Evolutionary conservation across 2,797 vertebrate species (phyloP).

Genomic region (Otus scops): DNA sequence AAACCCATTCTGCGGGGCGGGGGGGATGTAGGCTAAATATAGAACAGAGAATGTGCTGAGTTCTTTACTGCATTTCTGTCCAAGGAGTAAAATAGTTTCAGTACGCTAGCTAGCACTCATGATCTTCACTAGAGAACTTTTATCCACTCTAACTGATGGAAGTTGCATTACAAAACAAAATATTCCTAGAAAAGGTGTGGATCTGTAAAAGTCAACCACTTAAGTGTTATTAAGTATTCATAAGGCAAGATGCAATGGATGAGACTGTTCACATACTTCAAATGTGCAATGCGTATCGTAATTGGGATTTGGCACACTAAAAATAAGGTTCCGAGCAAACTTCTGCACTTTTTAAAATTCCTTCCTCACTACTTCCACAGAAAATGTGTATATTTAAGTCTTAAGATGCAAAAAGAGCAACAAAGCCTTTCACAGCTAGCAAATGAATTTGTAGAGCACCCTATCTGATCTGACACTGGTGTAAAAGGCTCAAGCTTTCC

Average conservation of each 20-base stretch:
- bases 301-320: neutral
- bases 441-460: neutral
- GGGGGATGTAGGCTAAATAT: neutral
- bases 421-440: neutral
- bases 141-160: neutral
- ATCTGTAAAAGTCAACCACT: constrained; percentile 12
- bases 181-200: neutral
- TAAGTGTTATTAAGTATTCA: constrained; percentile 31
- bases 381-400: neutral
- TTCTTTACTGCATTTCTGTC: neutral
- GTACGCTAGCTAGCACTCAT: neutral
- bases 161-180: constrained; percentile 1
- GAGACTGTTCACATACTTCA: neutral
- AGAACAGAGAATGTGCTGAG: neutral
- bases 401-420: neutral
- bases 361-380: neutral
- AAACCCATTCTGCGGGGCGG: neutral
- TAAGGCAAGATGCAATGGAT: constrained; percentile 1
- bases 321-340: neutral
- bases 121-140: neutral
- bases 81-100: neutral
- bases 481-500: neutral
- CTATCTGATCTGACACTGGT: neutral
- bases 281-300: neutral
- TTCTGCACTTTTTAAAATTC: neutral